Evolutionary conservation across 2,113 vertebrate genomes (phyloP).

Genomic region (Oreochromis spilurus): DNA sequence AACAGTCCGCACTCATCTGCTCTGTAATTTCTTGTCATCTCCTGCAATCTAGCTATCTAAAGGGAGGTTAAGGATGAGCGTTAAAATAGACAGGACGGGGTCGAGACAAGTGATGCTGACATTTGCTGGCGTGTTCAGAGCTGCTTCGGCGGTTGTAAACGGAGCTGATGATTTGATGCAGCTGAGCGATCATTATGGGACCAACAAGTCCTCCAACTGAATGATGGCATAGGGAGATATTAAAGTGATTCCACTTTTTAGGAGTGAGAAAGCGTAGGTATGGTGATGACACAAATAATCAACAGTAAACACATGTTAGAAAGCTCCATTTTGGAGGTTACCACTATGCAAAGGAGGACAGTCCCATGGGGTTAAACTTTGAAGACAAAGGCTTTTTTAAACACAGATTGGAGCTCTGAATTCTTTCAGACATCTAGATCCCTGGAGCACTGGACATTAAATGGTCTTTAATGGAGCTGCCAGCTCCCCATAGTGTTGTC

Average conservation of each 20-base stretch:
- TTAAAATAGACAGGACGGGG: neutral
- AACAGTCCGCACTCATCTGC: neutral
- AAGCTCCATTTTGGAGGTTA: neutral
- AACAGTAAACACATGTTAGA: neutral
- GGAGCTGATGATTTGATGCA: neutral
- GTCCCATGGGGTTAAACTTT: neutral
- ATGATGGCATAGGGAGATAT: neutral
- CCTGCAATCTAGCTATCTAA: constrained; percentile 2
- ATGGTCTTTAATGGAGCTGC: neutral
- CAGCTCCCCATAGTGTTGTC: neutral
- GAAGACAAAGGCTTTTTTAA: neutral
- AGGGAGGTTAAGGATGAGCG: constrained; percentile 18
- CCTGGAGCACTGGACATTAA: neutral
- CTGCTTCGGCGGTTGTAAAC: neutral
- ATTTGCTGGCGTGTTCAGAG: neutral
- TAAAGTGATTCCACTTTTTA: neutral
- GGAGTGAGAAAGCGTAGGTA: neutral
- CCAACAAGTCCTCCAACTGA: neutral
- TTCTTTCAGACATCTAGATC: neutral
- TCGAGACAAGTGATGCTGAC: neutral
- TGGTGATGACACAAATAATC: neutral
- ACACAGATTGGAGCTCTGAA: neutral
- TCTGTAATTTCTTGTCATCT: constrained; percentile 43
- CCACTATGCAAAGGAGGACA: neutral
- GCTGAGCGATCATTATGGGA: neutral